A percentile compares a stretch with the other conserved stretches of the same genome.
Evolutionary conservation across 2,797 vertebrate species (phyloP).

Genomic region (Spinus olivaceus): DNA sequence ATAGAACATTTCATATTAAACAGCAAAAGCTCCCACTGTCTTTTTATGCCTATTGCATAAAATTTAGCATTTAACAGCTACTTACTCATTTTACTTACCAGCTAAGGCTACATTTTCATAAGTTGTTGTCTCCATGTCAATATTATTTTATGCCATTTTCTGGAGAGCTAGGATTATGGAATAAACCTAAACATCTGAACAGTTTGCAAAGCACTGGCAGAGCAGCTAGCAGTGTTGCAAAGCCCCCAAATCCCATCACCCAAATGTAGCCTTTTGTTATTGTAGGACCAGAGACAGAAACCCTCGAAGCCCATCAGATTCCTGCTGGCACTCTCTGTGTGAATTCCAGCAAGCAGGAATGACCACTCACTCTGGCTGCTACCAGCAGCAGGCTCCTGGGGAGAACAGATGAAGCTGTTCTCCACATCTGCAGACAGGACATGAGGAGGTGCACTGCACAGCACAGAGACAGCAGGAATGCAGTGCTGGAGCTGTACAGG

Average conservation of each 20-base stretch:
- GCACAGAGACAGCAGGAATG: not conserved
- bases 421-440: not conserved
- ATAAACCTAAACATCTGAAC: slow-evolving; percentile 7
- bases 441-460: not conserved
- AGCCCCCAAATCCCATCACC: not conserved
- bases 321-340: not conserved
- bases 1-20: slow-evolving; percentile 36
- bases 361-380: not conserved
- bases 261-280: not conserved
- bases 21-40: slow-evolving; percentile 21
- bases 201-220: not conserved
- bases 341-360: not conserved
- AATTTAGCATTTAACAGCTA: slow-evolving; percentile 47
- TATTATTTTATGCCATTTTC: slow-evolving; percentile 46
- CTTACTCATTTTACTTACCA: slow-evolving; percentile 44
- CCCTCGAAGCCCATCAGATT: not conserved
- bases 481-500: not conserved
- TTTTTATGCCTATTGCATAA: slow-evolving; percentile 1
- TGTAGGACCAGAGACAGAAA: not conserved
- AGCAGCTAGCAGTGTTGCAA: not conserved
- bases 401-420: not conserved
- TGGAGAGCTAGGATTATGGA: slow-evolving; percentile 10
- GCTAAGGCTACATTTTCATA: slow-evolving; percentile 18
- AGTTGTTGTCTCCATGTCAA: slow-evolving; percentile 30
- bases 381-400: not conserved